phyloP scores from a whole-genome alignment of 2,888 invertebrate genomes.

The Drosophila pegasa region DNA sequence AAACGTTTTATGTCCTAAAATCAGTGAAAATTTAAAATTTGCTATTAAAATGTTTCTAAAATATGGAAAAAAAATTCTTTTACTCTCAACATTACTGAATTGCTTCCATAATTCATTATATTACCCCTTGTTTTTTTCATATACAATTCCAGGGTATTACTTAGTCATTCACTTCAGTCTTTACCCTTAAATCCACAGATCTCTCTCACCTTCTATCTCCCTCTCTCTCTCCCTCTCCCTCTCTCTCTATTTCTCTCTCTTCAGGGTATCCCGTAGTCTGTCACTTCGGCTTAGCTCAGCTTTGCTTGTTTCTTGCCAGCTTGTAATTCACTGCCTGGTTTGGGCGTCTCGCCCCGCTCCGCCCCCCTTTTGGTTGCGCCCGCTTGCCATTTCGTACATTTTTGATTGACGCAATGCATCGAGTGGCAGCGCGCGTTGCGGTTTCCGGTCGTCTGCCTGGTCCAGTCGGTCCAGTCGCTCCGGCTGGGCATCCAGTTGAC shows the following conservation, averaged over 20 bases:
- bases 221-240: too few species aligned
- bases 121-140: too few species aligned
- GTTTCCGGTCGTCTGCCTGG: constrained; percentile 67
- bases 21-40: too few species aligned
- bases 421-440: constrained; percentile 59
- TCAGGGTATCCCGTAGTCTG: background rate
- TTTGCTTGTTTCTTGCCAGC: background rate
- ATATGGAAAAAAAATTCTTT: too few species aligned
- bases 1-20: too few species aligned
- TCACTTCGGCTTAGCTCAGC: background rate
- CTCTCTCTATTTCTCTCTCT: background rate
- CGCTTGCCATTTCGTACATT: constrained; percentile 54
- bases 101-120: too few species aligned
- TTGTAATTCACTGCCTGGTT: constrained; percentile 12
- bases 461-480: constrained; percentile 22
- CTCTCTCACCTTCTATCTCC: too few species aligned
- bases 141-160: too few species aligned
- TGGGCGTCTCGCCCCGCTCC: constrained; percentile 16
- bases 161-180: too few species aligned
- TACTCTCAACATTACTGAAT: too few species aligned
- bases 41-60: too few species aligned
- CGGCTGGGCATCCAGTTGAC: constrained; percentile 1
- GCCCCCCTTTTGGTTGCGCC: background rate
- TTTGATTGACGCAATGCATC: constrained; percentile 74
- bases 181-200: too few species aligned